Percentiles rank a stretch among this genome's conserved stretches.
phyloP scores from a whole-genome alignment of 2,113 vertebrate genomes.

The Raphicerus campestris region DNA sequence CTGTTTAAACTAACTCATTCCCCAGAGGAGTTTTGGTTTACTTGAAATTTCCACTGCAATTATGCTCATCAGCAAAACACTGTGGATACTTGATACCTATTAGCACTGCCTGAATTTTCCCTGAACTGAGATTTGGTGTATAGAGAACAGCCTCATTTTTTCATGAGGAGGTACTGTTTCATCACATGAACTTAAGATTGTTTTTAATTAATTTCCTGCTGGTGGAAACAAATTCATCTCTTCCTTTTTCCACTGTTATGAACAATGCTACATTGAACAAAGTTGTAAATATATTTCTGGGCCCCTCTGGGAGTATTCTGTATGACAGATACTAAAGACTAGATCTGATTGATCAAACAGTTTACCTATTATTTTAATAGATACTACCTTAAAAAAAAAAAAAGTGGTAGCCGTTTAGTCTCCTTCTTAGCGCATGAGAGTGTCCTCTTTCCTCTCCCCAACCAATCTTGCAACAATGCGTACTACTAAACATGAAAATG shows the following conservation, averaged over 20 bases:
- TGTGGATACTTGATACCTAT: not conserved
- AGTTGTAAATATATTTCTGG: not conserved
- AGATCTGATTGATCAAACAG: not conserved
- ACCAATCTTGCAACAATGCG: not conserved
- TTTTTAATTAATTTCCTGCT: not conserved
- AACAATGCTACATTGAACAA: not conserved
- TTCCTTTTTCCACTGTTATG: not conserved
- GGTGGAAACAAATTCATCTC: not conserved
- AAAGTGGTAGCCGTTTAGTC: not conserved
- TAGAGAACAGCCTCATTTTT: not conserved
- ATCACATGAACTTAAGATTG: not conserved
- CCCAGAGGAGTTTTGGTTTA: not conserved
- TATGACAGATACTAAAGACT: not conserved
- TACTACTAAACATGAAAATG: not conserved
- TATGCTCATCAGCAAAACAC: not conserved
- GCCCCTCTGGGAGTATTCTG: not conserved
- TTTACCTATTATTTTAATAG: not conserved
- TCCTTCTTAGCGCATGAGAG: not conserved
- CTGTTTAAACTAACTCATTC: not conserved
- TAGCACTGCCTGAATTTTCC: not conserved
- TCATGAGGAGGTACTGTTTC: not conserved
- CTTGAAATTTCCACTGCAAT: constrained; percentile 4
- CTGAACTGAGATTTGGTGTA: not conserved
- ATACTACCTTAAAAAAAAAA: not conserved
- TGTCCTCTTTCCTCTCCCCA: not conserved